Base-by-base conservation (phyloP, 2,888 invertebrate genomes). In the Lysandra bellargus region DNA sequence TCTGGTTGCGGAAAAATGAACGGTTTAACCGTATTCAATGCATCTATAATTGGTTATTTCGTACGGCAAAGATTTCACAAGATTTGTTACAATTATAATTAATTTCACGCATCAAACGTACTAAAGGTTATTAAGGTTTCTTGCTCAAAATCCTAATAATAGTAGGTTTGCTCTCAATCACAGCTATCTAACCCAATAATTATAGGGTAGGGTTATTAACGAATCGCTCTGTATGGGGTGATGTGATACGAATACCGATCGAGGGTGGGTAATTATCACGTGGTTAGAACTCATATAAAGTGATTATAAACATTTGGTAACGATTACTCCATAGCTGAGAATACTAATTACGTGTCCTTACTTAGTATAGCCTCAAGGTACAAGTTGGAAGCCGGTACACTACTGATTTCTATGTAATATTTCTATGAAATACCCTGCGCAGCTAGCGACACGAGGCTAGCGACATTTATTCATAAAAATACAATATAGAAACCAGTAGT, bases 251-350 rank as follows among this genome's bases (percentile, higher is more conserved):
- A 23, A 61, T 61, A 61, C 23, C 6, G 61, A 61, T 61, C 2
- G 61, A 49, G 61, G 61, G n/a, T 23, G 61, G 17, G 61, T 61
- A 61, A 61, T 61, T 23, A 61, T 61, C 61, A 61, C 23, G 61
- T 61, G 61, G 61, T 57, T 57, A 57, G 61, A 23, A n/a, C n/a
- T 23, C 9, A 7, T 23, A 61, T 61, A 61, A 61, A 61, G 61
- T 61, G 61, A 61, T 61, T 61, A 23, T 61, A 61, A 61, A 61
- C 23, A 61, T 61, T 61, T 61, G n/a, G n/a, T 61, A n/a, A 23
- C 17, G 23, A 23, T 7, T 23, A 1, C 7, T n/a, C 23, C 9
- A 61, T 23, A 61, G 23, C 9, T 61, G 7, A 7, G 61, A n/a
- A 61, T 23, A 61, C 61, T 23, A 61, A 61, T 61, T 23, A 61